phyloP scores from a whole-genome alignment of 1,140 invertebrate genomes.

The Platorchestia sp. region DNA sequence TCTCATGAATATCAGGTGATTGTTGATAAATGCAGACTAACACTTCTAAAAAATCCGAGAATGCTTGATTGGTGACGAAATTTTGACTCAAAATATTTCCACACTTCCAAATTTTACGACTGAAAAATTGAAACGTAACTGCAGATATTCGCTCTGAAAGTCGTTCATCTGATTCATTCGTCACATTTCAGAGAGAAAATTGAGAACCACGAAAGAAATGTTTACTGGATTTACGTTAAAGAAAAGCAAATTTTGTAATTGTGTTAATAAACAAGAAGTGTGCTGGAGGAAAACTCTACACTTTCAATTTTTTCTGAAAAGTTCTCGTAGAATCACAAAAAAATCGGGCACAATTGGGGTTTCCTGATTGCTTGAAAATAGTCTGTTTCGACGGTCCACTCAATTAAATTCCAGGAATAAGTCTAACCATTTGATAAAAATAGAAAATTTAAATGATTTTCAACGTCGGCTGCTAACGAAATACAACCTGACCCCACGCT shows the following conservation, averaged over 20 bases:
- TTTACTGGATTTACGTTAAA: not conserved
- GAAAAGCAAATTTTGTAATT: not conserved
- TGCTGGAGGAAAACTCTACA: not conserved
- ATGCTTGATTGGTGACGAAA: not conserved
- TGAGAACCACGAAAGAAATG: not conserved
- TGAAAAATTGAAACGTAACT: not conserved
- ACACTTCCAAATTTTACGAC: not conserved
- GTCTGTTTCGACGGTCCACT: too few species aligned
- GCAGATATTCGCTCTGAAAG: not conserved
- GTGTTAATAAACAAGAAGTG: not conserved
- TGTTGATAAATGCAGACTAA: too few species aligned
- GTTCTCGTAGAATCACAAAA: not conserved
- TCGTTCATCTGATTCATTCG: not conserved
- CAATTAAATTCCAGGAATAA: too few species aligned
- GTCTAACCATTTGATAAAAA: too few species aligned
- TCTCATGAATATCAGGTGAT: too few species aligned
- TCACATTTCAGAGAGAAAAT: not conserved
- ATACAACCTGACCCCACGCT: too few species aligned
- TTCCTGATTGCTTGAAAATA: too few species aligned
- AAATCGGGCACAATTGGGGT: not conserved
- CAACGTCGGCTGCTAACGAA: too few species aligned
- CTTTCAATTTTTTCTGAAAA: not conserved
- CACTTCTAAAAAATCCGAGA: not conserved
- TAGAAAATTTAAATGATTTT: too few species aligned
- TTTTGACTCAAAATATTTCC: not conserved